A percentile compares a stretch with the other conserved stretches of the same genome.
Conservation (phyloP, 1,140 invertebrate genomes). For the Scaptomyza hsui region DNA sequence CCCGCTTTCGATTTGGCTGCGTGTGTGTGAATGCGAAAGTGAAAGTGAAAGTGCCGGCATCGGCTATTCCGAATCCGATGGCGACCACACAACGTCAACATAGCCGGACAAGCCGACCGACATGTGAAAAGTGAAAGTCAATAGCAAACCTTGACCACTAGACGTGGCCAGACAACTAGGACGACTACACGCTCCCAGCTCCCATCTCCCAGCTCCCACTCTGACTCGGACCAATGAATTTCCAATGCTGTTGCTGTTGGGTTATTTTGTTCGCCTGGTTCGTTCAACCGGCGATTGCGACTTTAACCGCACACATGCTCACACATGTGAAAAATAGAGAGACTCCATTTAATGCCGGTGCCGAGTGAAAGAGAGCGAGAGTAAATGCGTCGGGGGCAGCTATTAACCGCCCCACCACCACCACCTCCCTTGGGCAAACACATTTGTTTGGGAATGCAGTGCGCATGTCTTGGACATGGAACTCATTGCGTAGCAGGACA, state of each 20-base stretch:
- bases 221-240: constrained; percentile 51
- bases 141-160: constrained; percentile 83
- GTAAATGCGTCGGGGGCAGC: not conserved
- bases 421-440: not conserved
- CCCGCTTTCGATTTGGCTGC: constrained; percentile 14
- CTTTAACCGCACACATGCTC: constrained; percentile 44
- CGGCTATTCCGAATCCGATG: constrained; percentile 30
- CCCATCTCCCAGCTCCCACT: constrained; percentile 24
- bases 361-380: constrained; percentile 12
- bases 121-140: constrained; percentile 83
- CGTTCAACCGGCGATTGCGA: constrained; percentile 73
- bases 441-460: not conserved
- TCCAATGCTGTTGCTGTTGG: constrained; percentile 44
- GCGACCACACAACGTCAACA: constrained; percentile 51
- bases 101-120: constrained; percentile 29
- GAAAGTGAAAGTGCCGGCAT: constrained; percentile 74
- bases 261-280: constrained; percentile 61
- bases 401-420: too few species aligned
- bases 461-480: constrained; percentile 45
- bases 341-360: constrained; percentile 15
- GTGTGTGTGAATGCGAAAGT: constrained; percentile 52
- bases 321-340: constrained; percentile 7
- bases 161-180: constrained; percentile 45
- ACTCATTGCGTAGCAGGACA: constrained; percentile 41
- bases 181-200: constrained; percentile 19